Conservation (phyloP, 2,797 vertebrate genomes). For the Myotis vivesi region DNA sequence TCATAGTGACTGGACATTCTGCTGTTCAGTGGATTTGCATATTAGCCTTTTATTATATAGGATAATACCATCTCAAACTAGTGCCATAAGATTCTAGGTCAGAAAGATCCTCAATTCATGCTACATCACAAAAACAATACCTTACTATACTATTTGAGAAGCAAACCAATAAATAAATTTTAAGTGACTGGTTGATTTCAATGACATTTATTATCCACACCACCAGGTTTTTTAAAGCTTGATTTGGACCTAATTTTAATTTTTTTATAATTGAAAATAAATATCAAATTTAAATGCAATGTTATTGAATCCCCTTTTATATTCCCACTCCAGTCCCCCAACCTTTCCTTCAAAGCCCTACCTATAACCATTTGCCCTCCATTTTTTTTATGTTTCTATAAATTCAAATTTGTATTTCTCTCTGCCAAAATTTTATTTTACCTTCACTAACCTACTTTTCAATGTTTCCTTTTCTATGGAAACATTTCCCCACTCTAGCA, state of each 20-base stretch:
- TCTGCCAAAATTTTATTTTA: neutral
- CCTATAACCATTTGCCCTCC: neutral
- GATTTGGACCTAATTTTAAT: neutral
- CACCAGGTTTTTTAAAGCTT: neutral
- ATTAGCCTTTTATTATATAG: too few relatives aligned
- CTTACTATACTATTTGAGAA: neutral
- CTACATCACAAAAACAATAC: neutral
- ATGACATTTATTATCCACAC: neutral
- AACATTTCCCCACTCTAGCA: neutral
- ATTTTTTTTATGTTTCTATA: neutral
- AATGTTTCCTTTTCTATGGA: neutral
- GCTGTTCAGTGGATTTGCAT: too few relatives aligned
- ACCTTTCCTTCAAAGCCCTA: neutral
- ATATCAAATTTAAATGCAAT: neutral
- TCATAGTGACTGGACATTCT: too few relatives aligned
- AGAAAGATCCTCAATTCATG: neutral
- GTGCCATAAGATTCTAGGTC: neutral
- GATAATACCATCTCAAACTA: neutral
- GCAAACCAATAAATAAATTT: neutral
- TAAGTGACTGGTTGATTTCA: neutral
- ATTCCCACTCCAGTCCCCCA: rapidly evolving
- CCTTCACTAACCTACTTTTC: neutral
- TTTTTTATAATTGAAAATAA: neutral
- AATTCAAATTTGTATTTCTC: neutral
- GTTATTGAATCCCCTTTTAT: neutral